Evolutionary conservation across 2,113 vertebrate species (phyloP).

Genomic region (Parus major): DNA sequence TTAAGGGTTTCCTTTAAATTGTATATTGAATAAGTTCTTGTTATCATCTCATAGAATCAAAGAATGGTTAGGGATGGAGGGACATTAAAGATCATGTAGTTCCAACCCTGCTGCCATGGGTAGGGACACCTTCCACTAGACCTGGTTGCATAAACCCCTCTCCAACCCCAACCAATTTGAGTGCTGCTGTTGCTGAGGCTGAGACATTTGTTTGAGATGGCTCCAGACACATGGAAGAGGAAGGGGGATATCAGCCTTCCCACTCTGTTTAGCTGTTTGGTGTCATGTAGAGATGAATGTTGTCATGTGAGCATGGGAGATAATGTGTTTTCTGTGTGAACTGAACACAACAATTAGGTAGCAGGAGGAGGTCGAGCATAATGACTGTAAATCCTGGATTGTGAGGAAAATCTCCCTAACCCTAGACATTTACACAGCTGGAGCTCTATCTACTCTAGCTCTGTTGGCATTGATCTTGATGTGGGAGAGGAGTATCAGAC

Average conservation of each 20-base stretch:
- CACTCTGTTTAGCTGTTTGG: background rate
- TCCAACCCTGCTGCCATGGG: background rate
- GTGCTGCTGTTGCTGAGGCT: background rate
- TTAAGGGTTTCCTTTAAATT: background rate
- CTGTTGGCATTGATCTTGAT: background rate
- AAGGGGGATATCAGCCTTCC: background rate
- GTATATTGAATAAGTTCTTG: background rate
- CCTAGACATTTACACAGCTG: background rate
- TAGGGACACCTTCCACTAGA: background rate
- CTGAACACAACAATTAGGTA: background rate
- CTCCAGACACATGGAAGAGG: background rate
- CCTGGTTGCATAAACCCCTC: no score
- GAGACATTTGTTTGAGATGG: background rate
- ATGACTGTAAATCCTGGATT: background rate
- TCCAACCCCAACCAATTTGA: background rate
- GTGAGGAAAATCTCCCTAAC: background rate
- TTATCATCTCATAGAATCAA: background rate
- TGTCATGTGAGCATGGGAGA: background rate
- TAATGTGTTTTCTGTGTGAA: fast-evolving
- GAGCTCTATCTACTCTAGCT: background rate
- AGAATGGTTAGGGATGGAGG: background rate
- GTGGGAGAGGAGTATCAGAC: background rate
- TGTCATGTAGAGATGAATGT: background rate
- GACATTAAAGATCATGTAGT: background rate
- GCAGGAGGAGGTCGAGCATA: background rate